Conservation (phyloP, 2,113 vertebrate species). For the Pipra filicauda region DNA sequence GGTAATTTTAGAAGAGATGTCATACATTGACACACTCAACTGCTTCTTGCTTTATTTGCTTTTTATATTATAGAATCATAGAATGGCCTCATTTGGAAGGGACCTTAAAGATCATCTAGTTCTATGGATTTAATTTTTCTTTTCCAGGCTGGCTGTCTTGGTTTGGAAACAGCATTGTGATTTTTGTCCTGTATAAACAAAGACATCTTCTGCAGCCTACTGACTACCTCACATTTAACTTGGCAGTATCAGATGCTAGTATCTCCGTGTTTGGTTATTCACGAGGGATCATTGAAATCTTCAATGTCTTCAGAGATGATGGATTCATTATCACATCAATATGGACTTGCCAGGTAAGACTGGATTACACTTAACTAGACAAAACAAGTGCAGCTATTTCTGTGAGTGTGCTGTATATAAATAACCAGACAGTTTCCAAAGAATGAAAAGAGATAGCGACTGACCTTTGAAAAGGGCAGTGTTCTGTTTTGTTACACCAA, state of each 20-base stretch:
- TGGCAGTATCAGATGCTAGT: slow-evolving; percentile 83
- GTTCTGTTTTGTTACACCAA: neutral
- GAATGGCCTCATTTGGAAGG: neutral
- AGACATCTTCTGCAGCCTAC: slow-evolving; percentile 80
- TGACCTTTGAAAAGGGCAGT: neutral
- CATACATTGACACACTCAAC: neutral
- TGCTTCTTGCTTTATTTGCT: neutral
- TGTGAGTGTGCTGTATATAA: neutral
- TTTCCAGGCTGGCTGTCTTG: slow-evolving; percentile 84
- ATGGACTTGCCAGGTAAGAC: slow-evolving; percentile 86
- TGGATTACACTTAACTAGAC: neutral
- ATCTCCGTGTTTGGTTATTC: slow-evolving; percentile 86
- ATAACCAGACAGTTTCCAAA: neutral
- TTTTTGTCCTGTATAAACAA: slow-evolving; percentile 85
- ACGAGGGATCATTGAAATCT: slow-evolving; percentile 84
- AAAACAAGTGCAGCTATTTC: neutral
- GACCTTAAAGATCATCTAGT: neutral
- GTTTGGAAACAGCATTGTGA: slow-evolving; percentile 87
- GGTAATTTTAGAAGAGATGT: neutral
- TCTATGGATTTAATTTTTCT: neutral
- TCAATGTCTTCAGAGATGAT: slow-evolving; percentile 84
- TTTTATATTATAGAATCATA: neutral
- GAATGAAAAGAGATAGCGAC: neutral
- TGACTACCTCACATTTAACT: slow-evolving; percentile 85
- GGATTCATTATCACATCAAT: slow-evolving; percentile 83